A percentile compares a stretch with the other conserved stretches of the same genome.
Evolutionary conservation across 2,797 vertebrate genomes (phyloP).

Genomic region (Toxotes lorentzi): DNA sequence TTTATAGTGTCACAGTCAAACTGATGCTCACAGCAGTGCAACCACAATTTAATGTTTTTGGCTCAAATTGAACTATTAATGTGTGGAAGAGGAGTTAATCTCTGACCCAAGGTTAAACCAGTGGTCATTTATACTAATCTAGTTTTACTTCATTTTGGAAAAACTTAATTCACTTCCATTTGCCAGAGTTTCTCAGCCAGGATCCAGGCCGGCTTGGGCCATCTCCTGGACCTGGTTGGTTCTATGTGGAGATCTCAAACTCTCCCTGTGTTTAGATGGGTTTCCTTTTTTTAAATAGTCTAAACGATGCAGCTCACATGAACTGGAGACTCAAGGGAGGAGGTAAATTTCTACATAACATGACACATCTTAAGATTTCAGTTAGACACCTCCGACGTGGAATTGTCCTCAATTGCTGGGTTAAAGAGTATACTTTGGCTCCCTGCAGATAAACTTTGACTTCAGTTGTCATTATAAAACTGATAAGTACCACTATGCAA

Average conservation of each 20-base stretch:
- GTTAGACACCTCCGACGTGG: conserved; percentile 62
- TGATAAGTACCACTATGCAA: conserved; percentile 49
- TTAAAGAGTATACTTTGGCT: conserved; percentile 74
- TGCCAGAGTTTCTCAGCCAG: too few relatives aligned
- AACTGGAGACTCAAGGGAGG: neutral
- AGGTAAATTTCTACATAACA: neutral
- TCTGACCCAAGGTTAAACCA: neutral
- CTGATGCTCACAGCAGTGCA: neutral
- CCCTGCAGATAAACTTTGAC: conserved; percentile 65
- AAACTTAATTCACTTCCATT: neutral
- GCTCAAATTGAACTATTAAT: too few relatives aligned
- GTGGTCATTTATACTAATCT: neutral
- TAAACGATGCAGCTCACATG: neutral
- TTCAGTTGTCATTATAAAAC: conserved; percentile 63
- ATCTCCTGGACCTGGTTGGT: neutral
- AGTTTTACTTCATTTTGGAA: neutral
- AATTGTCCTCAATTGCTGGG: conserved; percentile 55
- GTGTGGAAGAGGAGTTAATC: neutral
- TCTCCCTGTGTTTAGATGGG: neutral
- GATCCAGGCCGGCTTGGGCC: neutral
- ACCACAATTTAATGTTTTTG: neutral
- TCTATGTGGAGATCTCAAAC: neutral
- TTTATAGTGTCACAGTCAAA: neutral
- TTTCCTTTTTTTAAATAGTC: neutral
- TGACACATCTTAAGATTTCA: conserved; percentile 7